These are phyloP conservation scores for Mohoua ochrocephala DNA, from an alignment of 2,113 vertebrate species.

Conservation along the genomic window DNA sequence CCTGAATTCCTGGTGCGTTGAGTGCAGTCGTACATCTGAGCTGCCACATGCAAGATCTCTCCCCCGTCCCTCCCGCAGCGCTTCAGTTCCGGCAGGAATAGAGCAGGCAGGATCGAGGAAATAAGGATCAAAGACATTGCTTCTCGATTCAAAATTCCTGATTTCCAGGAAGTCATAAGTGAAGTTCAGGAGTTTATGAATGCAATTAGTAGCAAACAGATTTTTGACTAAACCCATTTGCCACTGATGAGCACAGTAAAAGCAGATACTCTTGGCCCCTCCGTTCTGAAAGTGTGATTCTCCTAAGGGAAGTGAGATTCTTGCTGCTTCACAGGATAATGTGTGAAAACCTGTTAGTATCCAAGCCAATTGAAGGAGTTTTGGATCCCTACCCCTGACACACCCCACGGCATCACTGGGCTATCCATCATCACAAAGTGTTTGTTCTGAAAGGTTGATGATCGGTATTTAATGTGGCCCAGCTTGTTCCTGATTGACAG, in stretches of 20 bases:
- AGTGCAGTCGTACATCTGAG: background rate
- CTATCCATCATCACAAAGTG: background rate
- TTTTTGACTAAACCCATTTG: background rate
- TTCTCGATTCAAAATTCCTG: background rate
- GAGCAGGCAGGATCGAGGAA: accelerated
- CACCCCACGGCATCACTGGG: background rate
- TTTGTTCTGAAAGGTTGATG: background rate
- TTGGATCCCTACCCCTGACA: background rate
- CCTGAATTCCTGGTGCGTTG: background rate
- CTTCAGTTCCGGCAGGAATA: background rate
- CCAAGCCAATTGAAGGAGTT: background rate
- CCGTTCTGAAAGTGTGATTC: background rate
- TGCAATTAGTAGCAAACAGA: background rate
- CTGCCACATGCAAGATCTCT: background rate
- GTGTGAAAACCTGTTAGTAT: background rate
- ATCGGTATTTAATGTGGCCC: background rate
- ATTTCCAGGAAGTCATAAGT: background rate
- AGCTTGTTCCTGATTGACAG: slow-evolving; percentile 15
- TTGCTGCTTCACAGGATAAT: background rate
- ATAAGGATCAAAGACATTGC: background rate
- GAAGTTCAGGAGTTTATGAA: background rate
- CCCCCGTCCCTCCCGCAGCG: accelerated
- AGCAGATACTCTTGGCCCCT: background rate
- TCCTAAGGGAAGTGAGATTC: background rate
- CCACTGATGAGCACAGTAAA: background rate